Conservation (phyloP, 2,797 vertebrate species). For the Macrochelys suwanniensis region DNA sequence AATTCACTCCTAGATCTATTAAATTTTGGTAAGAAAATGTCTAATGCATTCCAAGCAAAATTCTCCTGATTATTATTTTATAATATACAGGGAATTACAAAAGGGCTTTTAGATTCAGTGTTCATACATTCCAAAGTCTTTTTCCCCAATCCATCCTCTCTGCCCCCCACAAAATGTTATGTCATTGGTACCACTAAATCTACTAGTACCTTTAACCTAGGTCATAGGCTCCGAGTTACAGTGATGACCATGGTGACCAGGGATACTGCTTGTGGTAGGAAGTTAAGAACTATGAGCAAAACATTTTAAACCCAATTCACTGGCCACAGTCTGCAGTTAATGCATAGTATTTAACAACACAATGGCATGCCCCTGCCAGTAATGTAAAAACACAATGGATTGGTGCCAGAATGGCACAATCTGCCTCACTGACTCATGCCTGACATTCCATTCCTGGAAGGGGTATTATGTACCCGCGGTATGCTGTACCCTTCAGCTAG, state of each 20-base stretch:
- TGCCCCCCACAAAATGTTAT: background rate
- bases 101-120: constrained; percentile 19
- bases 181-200: background rate
- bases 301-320: constrained; percentile 62
- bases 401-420: constrained; percentile 63
- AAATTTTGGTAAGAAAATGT: constrained; percentile 29
- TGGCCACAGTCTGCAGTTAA: constrained; percentile 66
- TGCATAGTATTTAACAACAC: constrained; percentile 74
- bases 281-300: constrained; percentile 44
- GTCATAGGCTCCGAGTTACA: background rate
- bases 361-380: constrained; percentile 70
- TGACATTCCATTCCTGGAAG: constrained; percentile 22
- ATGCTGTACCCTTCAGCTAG: constrained; percentile 31
- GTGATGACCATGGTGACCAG: constrained; percentile 41
- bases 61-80: background rate
- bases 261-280: background rate
- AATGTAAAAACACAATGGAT: constrained; percentile 67
- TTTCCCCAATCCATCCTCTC: background rate
- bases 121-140: background rate
- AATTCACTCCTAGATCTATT: constrained; percentile 13
- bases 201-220: rapidly evolving
- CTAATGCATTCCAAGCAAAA: constrained; percentile 28
- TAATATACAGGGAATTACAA: background rate
- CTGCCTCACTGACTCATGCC: constrained; percentile 63
- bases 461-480: constrained; percentile 46